Evolutionary conservation across 2,113 vertebrate species (phyloP).

Genomic region (Labeo catla): DNA sequence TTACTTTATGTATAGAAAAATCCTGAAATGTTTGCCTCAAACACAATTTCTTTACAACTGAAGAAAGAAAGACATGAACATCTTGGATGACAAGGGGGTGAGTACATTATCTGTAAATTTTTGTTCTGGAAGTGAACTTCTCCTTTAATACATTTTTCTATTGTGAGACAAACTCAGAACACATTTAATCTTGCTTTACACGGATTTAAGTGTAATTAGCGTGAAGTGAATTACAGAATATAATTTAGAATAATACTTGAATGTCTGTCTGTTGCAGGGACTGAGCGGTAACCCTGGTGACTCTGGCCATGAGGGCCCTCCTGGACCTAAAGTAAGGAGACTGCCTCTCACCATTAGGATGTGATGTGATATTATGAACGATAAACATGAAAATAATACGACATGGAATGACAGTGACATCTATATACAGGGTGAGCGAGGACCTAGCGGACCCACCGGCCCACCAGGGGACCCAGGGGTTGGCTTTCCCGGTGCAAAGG

Average conservation of each 20-base stretch:
- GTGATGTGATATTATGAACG: not conserved
- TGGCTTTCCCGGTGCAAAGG: conserved; percentile 86
- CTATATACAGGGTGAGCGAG: conserved; percentile 71
- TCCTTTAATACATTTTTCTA: no score
- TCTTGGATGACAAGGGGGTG: no score
- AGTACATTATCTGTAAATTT: no score
- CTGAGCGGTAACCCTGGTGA: conserved; percentile 79
- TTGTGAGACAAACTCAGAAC: no score
- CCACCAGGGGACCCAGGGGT: conserved; percentile 78
- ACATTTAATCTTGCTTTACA: no score
- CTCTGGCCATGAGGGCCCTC: conserved; percentile 78
- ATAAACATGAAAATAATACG: not conserved
- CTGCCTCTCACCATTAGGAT: not conserved
- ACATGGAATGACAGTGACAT: not conserved
- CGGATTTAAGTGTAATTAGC: not conserved
- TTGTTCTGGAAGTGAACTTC: no score
- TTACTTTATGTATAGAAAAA: no score
- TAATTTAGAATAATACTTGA: no score
- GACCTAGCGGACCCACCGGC: conserved; percentile 78
- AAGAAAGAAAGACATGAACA: no score
- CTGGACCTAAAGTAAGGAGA: conserved; percentile 83
- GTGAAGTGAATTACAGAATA: not conserved
- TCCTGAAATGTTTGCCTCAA: no score
- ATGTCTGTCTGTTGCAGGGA: conserved; percentile 71
- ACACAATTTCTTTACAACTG: no score